Evolutionary conservation across 2,888 invertebrate genomes (phyloP), one percentile per base, ranked within the genome.

Genomic region (Apamea sordens): DNA sequence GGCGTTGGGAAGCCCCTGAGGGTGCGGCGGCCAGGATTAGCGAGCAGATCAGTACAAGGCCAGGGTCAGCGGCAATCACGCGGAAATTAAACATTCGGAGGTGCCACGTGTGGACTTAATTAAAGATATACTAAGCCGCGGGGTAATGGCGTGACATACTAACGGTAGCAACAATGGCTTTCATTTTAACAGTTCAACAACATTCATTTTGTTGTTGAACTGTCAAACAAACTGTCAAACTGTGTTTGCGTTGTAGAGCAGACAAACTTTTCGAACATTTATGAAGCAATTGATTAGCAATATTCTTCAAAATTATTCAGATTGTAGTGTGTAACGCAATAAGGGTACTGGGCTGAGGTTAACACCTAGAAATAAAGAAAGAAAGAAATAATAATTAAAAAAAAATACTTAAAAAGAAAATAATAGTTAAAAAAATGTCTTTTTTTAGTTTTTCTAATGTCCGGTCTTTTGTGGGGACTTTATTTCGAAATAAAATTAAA

Each of bases 1-100:
- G 84, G 75, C 6, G 36, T 50, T 3, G 3, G 11, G 87, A 85
- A 87, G 84, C 87, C 84, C 84, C 79, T 63, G 65, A 63, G 61
- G 47, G 72, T 53, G 67, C 15, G 61, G 56, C 67, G 69, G 73
- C 21, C 13, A 47, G 86, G 86, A 85, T 85, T 87, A 84, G 6
- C 36, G 73, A 63, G 56, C 72, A 50, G 73, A 84, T 75, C 79
- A 75, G 64, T 15, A 21, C 11, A 5, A 64, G 79, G 87, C 41
- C 84, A 73, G 18, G 84, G 64, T 2, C 79, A 50, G 8, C 11
- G 24, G 28, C 67, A 56, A 84, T 68, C 73, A 84, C 70, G 75
- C 65, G 53, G 75, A 84, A 47, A 84, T 73, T 56, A 76, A 76
- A 56, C 59, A 76, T 76, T 79, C 32, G 73, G 63, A 75, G 36